A percentile compares a stretch with the other conserved stretches of the same genome.
These are phyloP conservation scores for Phoenicopterus ruber DNA, from an alignment of 2,113 vertebrate genomes.

Conservation along the genomic window DNA sequence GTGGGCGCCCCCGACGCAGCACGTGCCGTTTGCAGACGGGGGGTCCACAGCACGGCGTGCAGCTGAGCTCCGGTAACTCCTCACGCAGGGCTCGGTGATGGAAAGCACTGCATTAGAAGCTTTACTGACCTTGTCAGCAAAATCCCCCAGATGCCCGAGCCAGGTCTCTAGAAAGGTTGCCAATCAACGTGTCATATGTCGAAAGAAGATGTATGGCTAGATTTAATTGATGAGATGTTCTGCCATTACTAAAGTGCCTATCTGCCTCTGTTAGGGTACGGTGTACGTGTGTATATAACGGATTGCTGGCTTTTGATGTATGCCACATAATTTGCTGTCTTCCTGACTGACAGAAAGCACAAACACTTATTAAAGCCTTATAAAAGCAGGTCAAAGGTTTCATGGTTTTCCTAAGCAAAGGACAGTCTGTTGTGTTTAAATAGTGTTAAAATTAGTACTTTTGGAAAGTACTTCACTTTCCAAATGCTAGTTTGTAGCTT, in stretches of 20 bases:
- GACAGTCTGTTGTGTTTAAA: background rate
- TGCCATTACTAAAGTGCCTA: background rate
- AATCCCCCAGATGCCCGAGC: background rate
- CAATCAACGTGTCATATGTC: background rate
- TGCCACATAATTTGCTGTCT: background rate
- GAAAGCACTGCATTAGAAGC: background rate
- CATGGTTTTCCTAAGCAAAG: background rate
- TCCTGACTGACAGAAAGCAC: background rate
- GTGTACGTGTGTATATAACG: rapidly evolving
- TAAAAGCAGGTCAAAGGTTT: background rate
- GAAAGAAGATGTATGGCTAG: background rate
- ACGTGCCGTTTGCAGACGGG: background rate
- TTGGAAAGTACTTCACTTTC: too few relatives aligned
- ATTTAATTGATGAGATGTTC: background rate
- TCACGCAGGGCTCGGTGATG: rapidly evolving
- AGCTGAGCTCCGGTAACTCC: rapidly evolving
- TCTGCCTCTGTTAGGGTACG: background rate
- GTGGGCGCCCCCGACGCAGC: rapidly evolving
- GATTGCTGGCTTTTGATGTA: background rate
- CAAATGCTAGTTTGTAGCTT: background rate
- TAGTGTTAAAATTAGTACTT: background rate
- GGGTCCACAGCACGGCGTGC: rapidly evolving
- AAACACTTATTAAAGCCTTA: background rate
- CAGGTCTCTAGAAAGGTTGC: background rate
- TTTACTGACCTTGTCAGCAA: background rate